Percentiles rank a stretch among this genome's conserved stretches.
Evolutionary conservation across 2,888 invertebrate genomes (phyloP).

Genomic region (Ceramica pisi): DNA sequence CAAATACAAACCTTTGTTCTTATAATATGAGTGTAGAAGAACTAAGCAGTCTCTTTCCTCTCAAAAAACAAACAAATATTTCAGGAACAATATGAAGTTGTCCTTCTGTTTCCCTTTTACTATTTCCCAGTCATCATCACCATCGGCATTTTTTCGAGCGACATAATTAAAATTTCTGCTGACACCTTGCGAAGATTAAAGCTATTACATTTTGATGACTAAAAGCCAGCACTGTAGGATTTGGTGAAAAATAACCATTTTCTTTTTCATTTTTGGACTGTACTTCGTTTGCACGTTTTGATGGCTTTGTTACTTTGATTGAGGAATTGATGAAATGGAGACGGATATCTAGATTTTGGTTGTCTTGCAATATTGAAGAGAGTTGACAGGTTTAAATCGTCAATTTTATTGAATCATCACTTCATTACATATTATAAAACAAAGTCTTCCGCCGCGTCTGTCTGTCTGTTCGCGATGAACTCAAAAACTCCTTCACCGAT

Average conservation of each 20-base stretch:
- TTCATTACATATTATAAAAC: too few relatives aligned
- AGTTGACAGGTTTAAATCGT: too few relatives aligned
- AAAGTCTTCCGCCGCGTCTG: too few relatives aligned
- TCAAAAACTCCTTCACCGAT: too few relatives aligned
- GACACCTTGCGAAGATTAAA: constrained; percentile 77
- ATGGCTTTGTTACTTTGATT: constrained; percentile 7
- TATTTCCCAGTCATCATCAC: constrained; percentile 70
- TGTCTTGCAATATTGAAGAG: too few relatives aligned
- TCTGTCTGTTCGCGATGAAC: too few relatives aligned
- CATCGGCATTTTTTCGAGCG: constrained; percentile 72
- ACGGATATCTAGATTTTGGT: neutral
- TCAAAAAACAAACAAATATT: constrained; percentile 1
- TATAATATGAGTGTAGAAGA: too few relatives aligned
- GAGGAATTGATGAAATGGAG: constrained; percentile 9
- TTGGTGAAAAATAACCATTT: constrained; percentile 58
- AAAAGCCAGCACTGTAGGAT: constrained; percentile 65
- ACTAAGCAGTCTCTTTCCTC: too few relatives aligned
- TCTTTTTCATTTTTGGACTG: constrained; percentile 29
- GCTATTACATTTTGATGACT: constrained; percentile 79
- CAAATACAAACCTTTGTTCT: neutral
- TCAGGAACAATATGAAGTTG: neutral
- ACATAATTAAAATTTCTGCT: constrained; percentile 85
- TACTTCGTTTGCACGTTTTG: constrained; percentile 32
- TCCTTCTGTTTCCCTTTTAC: constrained; percentile 30
- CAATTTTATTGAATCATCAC: too few relatives aligned